Evolutionary conservation across 1,140 invertebrate genomes (phyloP).

Genomic region (Tetranychus urticae): DNA sequence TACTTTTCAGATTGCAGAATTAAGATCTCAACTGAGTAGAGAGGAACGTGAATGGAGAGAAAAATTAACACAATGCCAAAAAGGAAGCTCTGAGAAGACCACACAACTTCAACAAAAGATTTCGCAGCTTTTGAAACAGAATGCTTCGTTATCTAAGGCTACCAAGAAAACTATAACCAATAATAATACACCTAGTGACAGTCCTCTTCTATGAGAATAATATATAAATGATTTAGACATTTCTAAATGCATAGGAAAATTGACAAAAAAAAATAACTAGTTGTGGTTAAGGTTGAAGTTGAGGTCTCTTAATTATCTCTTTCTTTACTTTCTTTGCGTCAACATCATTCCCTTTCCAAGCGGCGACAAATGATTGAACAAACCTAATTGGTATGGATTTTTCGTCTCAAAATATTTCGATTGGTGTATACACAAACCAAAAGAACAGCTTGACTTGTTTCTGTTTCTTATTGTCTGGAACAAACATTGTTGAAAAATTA

Average conservation of each 20-base stretch:
- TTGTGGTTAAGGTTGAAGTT: no score
- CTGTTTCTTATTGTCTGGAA: no score
- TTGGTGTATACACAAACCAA: not conserved
- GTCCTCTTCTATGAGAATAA: constrained; percentile 5
- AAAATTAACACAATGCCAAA: constrained; percentile 55
- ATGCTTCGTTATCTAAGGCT: constrained; percentile 53
- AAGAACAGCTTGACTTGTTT: not conserved
- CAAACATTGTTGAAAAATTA: no score
- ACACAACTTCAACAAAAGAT: constrained; percentile 26
- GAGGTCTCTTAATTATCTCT: not conserved
- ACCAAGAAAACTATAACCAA: constrained; percentile 26
- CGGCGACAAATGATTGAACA: not conserved
- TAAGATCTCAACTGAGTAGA: constrained; percentile 74
- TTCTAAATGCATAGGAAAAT: not conserved
- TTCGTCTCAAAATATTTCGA: not conserved
- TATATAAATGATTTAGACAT: not conserved
- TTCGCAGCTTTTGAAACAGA: constrained; percentile 29
- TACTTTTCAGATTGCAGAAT: constrained; percentile 51
- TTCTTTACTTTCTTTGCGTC: not conserved
- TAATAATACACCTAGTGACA: constrained; percentile 5
- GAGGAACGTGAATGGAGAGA: constrained; percentile 55
- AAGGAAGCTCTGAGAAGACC: constrained; percentile 52
- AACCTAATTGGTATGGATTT: not conserved
- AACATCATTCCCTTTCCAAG: not conserved
- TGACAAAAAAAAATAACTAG: not conserved